phyloP scores from a whole-genome alignment of 2,113 vertebrate genomes.

The Amblyopsis rosae region DNA sequence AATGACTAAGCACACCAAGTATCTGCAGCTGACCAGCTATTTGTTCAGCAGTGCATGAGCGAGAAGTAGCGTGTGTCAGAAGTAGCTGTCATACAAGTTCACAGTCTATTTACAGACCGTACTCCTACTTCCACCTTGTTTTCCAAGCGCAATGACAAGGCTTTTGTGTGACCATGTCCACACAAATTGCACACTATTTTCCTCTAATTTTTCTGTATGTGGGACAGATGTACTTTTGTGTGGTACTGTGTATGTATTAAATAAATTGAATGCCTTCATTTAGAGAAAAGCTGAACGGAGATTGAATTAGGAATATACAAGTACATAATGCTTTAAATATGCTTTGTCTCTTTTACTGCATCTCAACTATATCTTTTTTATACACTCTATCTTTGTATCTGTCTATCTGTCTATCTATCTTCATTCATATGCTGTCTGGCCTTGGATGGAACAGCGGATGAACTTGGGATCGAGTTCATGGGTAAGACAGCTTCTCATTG shows the following conservation, averaged over 20 bases:
- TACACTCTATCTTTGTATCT: neutral
- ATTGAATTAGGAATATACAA: conserved; percentile 15
- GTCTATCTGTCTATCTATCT: neutral
- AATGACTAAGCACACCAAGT: conserved; percentile 23
- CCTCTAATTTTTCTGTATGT: too few relatives aligned
- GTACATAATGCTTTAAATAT: conserved; percentile 45
- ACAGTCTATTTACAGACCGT: conserved; percentile 29
- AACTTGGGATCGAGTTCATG: conserved; percentile 82
- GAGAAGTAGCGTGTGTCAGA: conserved; percentile 33
- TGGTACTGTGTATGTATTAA: too few relatives aligned
- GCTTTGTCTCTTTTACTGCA: conserved; percentile 10
- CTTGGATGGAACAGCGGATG: conserved; percentile 69
- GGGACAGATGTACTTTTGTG: too few relatives aligned
- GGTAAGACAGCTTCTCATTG: conserved; percentile 69
- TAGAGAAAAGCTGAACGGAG: conserved; percentile 28
- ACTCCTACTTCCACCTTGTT: neutral
- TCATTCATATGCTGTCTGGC: conserved; percentile 13
- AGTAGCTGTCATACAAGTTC: conserved; percentile 38
- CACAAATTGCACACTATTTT: too few relatives aligned
- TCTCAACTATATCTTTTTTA: neutral
- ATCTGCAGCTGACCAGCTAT: conserved; percentile 39
- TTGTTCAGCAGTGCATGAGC: conserved; percentile 10
- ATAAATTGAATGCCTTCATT: too few relatives aligned
- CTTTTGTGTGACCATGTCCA: too few relatives aligned
- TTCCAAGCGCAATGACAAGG: too few relatives aligned